Conservation (phyloP, 2,888 invertebrate genomes). For the Exephanes ischioxanthus region DNA sequence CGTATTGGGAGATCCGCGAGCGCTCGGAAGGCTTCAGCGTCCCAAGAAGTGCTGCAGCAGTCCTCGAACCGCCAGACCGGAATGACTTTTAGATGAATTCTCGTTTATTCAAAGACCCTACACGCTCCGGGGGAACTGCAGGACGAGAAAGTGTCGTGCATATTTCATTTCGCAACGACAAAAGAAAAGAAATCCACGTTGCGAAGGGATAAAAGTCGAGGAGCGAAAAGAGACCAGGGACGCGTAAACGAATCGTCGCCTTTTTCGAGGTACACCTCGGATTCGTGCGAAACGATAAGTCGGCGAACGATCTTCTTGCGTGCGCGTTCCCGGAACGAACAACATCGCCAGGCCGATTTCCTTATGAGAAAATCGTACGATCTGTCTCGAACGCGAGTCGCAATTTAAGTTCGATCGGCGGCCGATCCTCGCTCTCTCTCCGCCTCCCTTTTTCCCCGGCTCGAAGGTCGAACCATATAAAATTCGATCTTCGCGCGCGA, state of each 20-base stretch:
- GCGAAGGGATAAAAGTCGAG: too few species aligned
- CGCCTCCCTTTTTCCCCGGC: not conserved
- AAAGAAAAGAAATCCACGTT: not conserved
- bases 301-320: not conserved
- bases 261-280: not conserved
- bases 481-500: not conserved
- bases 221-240: not conserved
- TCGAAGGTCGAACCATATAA: not conserved
- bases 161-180: not conserved
- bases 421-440: constrained; percentile 16
- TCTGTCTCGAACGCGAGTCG: not conserved
- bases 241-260: constrained; percentile 1
- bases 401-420: constrained; percentile 33
- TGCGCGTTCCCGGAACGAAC: not conserved
- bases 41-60: not conserved
- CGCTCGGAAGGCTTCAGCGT: not conserved
- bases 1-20: not conserved
- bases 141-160: not conserved
- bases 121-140: not conserved
- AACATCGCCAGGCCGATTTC: not conserved
- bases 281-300: not conserved
- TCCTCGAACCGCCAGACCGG: not conserved
- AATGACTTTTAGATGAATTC: not conserved
- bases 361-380: constrained; percentile 20
- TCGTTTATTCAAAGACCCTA: not conserved